Base-by-base conservation (phyloP, 2,113 vertebrate species). In the Eudyptes chrysolophus region DNA sequence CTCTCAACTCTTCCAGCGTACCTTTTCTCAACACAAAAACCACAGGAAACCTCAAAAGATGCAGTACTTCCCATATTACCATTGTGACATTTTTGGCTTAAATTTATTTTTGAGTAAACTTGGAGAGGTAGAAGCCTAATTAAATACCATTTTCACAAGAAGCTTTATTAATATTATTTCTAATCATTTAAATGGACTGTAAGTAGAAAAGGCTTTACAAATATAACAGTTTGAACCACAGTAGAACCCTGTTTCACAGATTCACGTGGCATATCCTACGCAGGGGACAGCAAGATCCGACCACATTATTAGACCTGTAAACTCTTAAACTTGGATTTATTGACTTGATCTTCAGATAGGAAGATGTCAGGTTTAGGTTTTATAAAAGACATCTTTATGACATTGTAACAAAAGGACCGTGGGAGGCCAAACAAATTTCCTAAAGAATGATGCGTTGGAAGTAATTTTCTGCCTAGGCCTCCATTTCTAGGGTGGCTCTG, bases 381-480 rank as follows among this genome's bases (percentile, higher is more conserved):
- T 48, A 71, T 75, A 78, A 72, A 75, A 82, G 70, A 84, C 74
- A 96, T 48, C 81, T 85, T 44, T 68, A 84, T 57, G 81, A 89
- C 89, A 89, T 27, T 38, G 36, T 34, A 87, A 82, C 49, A 72
- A 87, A 96, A 89, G 77, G 42, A 94, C 58, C 16, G 0, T 26
- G 26, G 30, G n/a, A 87, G 54, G 11, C 27, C 70, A 89, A 91
- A 93, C 48, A 55, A 15, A 29, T 71, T 82, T 90, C 84, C 82
- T 89, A 91, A 81, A 49, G 65, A 85, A 74, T 36, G 2, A 68
- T 46, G 49, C 32, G 16, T 89, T 76, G 87, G 51, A 84, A 97
- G 55, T 22, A 72, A 75, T 44, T 80, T 71, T 97, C 92, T 96
- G 86, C 94, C 97, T 97, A 96, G 66, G 70, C 77, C 93, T 97